Percentiles rank a stretch among this genome's conserved stretches.
These are phyloP conservation scores for Brachionus koreanus DNA, from an alignment of 1,140 invertebrate genomes.

Conservation along the genomic window DNA sequence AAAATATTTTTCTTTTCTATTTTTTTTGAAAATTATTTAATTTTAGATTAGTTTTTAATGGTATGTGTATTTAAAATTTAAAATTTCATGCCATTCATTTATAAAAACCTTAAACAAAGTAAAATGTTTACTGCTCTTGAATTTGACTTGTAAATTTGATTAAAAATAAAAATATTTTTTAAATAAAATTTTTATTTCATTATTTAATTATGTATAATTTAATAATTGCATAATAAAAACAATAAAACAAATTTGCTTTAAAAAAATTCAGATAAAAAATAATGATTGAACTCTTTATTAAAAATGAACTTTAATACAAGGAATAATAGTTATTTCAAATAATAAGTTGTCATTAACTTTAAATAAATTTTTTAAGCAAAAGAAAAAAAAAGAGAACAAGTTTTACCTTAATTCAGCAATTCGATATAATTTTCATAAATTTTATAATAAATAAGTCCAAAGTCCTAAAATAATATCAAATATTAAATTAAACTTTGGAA, in stretches of 20 bases:
- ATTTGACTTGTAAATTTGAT: too few species aligned
- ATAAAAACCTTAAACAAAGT: background rate
- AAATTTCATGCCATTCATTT: background rate
- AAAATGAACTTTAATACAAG: too few species aligned
- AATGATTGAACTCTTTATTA: too few species aligned
- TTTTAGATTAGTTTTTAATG: background rate
- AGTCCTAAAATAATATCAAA: background rate
- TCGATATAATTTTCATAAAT: background rate
- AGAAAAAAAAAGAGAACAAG: background rate
- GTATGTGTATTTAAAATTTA: background rate
- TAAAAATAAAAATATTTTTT: too few species aligned
- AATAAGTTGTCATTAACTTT: too few species aligned
- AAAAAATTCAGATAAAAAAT: background rate
- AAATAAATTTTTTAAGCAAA: too few species aligned
- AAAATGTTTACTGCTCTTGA: background rate
- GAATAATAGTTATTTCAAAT: too few species aligned
- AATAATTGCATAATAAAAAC: background rate
- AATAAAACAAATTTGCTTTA: background rate
- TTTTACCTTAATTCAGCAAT: constrained; percentile 23
- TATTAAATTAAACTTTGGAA: background rate
- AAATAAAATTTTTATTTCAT: too few species aligned
- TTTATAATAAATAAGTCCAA: background rate
- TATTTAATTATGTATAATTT: background rate
- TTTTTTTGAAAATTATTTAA: background rate
- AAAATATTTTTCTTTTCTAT: background rate